phyloP scores from a whole-genome alignment of 2,888 invertebrate genomes.

The Athrips mouffetella region DNA sequence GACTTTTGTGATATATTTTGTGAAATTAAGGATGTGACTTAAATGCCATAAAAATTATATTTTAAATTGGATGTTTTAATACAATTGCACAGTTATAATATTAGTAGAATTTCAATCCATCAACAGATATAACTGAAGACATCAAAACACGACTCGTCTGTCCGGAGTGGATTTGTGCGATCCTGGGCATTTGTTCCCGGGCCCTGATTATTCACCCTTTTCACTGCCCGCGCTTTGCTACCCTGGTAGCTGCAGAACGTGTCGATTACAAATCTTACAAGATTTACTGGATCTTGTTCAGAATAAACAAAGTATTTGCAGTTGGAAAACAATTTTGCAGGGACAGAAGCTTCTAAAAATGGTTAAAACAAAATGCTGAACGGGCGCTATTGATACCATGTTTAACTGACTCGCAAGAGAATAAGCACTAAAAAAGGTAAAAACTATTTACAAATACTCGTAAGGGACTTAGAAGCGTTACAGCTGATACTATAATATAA shows the following conservation, averaged over 20 bases:
- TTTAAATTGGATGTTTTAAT: no score
- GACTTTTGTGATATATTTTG: no score
- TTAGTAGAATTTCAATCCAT: not conserved
- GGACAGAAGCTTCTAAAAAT: constrained; percentile 5
- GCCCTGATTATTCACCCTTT: constrained; percentile 68
- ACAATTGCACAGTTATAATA: no score
- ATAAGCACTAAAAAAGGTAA: no score
- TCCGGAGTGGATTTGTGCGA: constrained; percentile 57
- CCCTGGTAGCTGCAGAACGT: constrained; percentile 23
- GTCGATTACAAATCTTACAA: constrained; percentile 44
- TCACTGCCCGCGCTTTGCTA: constrained; percentile 35
- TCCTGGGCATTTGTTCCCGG: constrained; percentile 46
- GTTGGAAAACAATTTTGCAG: constrained; percentile 3
- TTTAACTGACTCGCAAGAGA: no score
- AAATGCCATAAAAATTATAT: no score
- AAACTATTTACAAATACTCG: no score
- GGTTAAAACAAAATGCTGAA: no score
- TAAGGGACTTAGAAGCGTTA: no score
- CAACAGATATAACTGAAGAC: constrained; percentile 35
- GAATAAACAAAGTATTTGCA: constrained; percentile 9
- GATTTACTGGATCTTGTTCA: constrained; percentile 26
- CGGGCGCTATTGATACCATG: no score
- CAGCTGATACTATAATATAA: no score
- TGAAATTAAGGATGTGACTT: no score
- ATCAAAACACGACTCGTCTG: constrained; percentile 47